phyloP scores from a whole-genome alignment of 2,797 vertebrate species.

The Thalassophryne amazonica region DNA sequence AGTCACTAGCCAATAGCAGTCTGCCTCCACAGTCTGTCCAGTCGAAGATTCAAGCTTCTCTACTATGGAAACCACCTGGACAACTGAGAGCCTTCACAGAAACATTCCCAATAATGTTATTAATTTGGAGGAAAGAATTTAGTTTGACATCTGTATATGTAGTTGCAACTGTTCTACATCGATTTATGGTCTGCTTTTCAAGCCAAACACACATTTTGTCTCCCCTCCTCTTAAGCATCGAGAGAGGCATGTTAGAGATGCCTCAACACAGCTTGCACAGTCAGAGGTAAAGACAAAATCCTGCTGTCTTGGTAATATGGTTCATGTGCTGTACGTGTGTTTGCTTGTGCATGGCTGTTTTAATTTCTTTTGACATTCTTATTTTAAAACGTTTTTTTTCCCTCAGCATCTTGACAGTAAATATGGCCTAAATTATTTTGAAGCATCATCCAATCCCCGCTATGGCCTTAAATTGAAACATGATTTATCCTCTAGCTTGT shows the following conservation, averaged over 20 bases:
- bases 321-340: neutral
- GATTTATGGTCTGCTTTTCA: neutral
- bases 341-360: slow-evolving; percentile 6
- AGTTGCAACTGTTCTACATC: neutral
- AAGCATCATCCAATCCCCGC: too few species aligned
- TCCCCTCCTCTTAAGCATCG: slow-evolving; percentile 37
- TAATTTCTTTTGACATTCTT: neutral
- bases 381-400: neutral
- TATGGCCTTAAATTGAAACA: too few species aligned
- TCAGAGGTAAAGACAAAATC: slow-evolving; percentile 49
- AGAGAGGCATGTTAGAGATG: slow-evolving; percentile 42
- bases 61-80: too few species aligned
- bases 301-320: neutral
- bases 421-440: neutral
- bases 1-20: too few species aligned
- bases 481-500: too few species aligned
- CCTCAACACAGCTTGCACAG: slow-evolving; percentile 41
- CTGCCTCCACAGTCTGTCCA: too few species aligned
- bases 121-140: too few species aligned
- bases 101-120: too few species aligned
- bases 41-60: too few species aligned
- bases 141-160: neutral
- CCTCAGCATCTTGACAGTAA: neutral
- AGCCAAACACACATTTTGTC: slow-evolving; percentile 4
- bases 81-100: too few species aligned